Conservation (phyloP, 2,888 invertebrate genomes). For the Pegoplata infirma region DNA sequence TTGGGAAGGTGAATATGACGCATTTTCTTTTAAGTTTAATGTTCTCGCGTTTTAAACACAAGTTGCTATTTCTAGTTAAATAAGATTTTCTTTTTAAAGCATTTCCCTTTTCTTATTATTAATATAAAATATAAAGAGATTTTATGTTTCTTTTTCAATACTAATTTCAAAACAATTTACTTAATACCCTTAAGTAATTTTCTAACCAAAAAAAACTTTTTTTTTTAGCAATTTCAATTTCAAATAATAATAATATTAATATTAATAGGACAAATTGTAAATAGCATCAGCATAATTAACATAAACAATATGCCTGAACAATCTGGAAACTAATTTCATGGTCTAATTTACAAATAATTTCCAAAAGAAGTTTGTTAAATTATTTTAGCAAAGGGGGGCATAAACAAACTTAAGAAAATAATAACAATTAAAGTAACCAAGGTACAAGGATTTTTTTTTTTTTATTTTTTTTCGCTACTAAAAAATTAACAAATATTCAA, state of each 20-base stretch:
- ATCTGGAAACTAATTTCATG: constrained; percentile 52
- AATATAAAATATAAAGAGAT: too few species aligned
- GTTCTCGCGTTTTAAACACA: too few species aligned
- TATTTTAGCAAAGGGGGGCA: constrained; percentile 8
- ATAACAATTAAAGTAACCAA: neutral
- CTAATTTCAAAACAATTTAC: neutral
- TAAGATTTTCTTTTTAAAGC: too few species aligned
- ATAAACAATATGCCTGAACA: constrained; percentile 42
- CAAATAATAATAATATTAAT: neutral
- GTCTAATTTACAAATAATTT: constrained; percentile 37
- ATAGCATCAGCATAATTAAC: constrained; percentile 33
- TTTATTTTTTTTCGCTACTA: too few species aligned
- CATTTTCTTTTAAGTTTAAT: too few species aligned
- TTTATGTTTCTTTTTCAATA: too few species aligned
- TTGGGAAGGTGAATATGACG: too few species aligned
- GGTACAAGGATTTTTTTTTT: too few species aligned
- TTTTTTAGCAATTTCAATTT: constrained; percentile 14
- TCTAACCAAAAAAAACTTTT: constrained; percentile 10
- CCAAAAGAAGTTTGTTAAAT: constrained; percentile 27
- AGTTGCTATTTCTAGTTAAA: too few species aligned
- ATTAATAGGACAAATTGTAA: neutral
- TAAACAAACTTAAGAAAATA: neutral
- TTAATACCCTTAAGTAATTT: constrained; percentile 32
- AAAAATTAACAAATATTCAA: too few species aligned
- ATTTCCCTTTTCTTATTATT: too few species aligned